phyloP scores from a whole-genome alignment of 2,888 invertebrate genomes.

The Ceriagrion tenellum region DNA sequence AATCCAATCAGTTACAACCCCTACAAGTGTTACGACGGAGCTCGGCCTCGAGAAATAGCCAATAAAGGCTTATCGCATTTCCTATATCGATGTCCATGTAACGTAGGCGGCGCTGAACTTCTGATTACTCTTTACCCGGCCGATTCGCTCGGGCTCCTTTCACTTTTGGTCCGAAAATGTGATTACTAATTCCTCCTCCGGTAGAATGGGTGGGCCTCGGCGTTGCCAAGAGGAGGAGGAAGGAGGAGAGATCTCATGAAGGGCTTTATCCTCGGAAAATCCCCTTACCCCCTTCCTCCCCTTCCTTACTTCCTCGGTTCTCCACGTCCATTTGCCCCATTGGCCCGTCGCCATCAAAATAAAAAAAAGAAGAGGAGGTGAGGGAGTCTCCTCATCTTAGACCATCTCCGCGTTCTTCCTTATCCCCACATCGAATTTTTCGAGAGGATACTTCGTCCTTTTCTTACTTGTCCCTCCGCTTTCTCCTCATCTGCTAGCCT shows the following conservation, averaged over 20 bases:
- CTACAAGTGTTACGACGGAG: neutral
- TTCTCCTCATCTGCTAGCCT: too few species aligned
- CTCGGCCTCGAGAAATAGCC: neutral
- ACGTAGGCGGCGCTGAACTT: neutral
- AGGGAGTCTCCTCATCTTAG: neutral
- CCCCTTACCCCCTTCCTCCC: neutral
- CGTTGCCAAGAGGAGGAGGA: neutral
- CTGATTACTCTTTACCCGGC: neutral
- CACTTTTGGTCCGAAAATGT: conserved; percentile 31
- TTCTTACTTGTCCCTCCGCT: neutral
- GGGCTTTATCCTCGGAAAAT: too few species aligned
- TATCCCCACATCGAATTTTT: neutral
- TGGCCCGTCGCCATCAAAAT: neutral
- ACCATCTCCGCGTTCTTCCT: neutral
- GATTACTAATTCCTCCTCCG: neutral
- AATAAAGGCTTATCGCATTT: neutral
- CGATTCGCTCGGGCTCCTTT: neutral
- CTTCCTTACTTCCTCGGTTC: neutral
- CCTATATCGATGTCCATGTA: neutral
- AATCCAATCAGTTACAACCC: too few species aligned
- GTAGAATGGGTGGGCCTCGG: neutral
- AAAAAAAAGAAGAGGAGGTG: neutral
- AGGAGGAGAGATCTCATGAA: neutral
- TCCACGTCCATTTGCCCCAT: neutral
- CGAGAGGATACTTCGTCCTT: neutral